Evolutionary conservation across 2,888 invertebrate species (phyloP).

Genomic region (Pollenia labialis): DNA sequence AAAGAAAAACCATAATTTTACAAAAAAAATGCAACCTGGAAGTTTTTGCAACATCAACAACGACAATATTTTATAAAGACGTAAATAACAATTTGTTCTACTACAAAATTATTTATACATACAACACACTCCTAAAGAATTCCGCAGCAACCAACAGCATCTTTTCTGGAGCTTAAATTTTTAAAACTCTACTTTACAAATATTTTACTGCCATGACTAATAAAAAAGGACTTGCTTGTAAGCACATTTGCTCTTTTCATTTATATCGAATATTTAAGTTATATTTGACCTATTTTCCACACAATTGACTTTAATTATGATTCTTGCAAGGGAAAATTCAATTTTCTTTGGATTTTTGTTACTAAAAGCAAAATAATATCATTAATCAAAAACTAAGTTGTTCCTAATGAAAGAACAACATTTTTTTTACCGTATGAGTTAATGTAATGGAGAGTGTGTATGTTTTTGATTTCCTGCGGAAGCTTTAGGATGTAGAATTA

Average conservation of each 20-base stretch:
- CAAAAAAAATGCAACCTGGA: constrained; percentile 11
- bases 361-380: constrained; percentile 28
- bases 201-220: background rate
- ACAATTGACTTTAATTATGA: constrained; percentile 65
- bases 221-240: background rate
- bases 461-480: background rate
- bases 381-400: constrained; percentile 41
- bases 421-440: background rate
- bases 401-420: background rate
- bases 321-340: constrained; percentile 39
- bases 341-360: constrained; percentile 42
- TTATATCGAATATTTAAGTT: constrained; percentile 42
- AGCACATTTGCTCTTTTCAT: constrained; percentile 36
- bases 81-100: constrained; percentile 17
- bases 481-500: background rate
- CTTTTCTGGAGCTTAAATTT: constrained; percentile 25
- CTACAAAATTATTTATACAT: background rate
- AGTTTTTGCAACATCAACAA: background rate
- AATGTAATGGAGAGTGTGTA: no score
- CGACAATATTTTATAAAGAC: background rate
- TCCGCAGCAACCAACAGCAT: background rate
- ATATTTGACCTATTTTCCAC: constrained; percentile 68
- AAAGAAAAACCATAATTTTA: background rate
- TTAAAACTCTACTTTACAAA: constrained; percentile 3
- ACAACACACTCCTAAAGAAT: background rate